Conservation (phyloP, 2,888 invertebrate species). For the Mongoloraphidia duomilia region DNA sequence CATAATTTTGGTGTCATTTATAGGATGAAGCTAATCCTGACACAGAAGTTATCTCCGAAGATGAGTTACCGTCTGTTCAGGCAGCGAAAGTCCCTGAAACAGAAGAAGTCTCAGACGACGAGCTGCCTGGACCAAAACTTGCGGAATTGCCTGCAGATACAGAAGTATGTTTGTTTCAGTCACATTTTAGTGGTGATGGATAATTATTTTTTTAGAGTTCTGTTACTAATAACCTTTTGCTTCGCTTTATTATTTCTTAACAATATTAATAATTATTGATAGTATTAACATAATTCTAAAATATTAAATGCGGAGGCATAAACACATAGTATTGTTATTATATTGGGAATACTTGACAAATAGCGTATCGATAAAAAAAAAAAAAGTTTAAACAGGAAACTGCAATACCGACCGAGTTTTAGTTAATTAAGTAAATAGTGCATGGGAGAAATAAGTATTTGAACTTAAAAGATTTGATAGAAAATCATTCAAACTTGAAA, state of each 20-base stretch:
- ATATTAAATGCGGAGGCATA: no score
- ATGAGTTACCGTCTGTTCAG: conserved; percentile 58
- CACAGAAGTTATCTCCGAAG: conserved; percentile 74
- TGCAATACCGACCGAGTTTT: no score
- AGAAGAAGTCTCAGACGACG: conserved; percentile 68
- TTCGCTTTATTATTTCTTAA: no score
- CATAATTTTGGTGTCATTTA: conserved; percentile 1
- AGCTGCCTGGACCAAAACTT: conserved; percentile 54
- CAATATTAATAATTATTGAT: no score
- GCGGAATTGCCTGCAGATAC: conserved; percentile 59
- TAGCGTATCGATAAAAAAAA: no score
- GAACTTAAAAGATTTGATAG: no score
- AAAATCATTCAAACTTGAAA: neutral
- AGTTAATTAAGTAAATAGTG: no score
- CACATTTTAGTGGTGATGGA: neutral
- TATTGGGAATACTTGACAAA: no score
- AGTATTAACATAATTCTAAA: no score
- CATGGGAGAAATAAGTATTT: no score
- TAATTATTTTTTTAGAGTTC: neutral
- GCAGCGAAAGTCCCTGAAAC: conserved; percentile 70
- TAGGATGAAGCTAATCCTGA: conserved; percentile 48
- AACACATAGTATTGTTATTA: no score
- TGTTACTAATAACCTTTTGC: neutral
- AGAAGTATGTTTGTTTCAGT: conserved; percentile 31
- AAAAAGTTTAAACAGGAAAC: no score